phyloP scores from a whole-genome alignment of 2,797 vertebrate species.

The Vultur gryphus region DNA sequence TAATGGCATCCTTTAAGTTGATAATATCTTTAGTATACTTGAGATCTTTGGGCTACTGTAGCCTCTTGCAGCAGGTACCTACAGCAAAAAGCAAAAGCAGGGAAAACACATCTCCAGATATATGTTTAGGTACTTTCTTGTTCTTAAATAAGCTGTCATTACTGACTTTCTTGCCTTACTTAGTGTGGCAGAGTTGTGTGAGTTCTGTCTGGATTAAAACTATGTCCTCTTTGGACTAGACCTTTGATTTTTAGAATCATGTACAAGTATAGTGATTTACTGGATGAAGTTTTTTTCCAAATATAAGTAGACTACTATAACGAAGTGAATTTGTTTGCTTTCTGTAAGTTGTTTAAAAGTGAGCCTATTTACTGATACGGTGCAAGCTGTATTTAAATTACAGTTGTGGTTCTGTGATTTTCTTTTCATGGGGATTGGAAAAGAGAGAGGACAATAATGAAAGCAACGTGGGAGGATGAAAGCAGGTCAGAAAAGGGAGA shows the following conservation, averaged over 20 bases:
- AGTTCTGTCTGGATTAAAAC: not conserved
- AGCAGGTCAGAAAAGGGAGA: constrained; percentile 48
- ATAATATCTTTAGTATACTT: not conserved
- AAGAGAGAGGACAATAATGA: constrained; percentile 21
- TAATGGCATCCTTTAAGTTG: not conserved
- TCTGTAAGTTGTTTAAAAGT: not conserved
- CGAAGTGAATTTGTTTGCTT: not conserved
- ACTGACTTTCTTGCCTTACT: not conserved
- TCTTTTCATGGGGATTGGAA: constrained; percentile 31
- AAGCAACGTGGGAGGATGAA: constrained; percentile 54
- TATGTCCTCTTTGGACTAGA: not conserved
- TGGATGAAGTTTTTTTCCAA: not conserved
- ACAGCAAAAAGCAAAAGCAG: not conserved
- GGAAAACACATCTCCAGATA: not conserved
- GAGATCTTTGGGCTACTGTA: not conserved
- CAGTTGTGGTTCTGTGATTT: not conserved
- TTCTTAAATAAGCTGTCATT: not conserved
- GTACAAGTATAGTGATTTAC: not conserved
- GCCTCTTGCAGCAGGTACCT: not conserved
- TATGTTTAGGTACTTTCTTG: not conserved
- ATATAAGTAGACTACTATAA: not conserved
- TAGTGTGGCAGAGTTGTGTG: not conserved
- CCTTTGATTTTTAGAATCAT: not conserved
- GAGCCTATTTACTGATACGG: not conserved
- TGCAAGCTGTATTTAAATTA: constrained; percentile 3